Percentiles rank a stretch among this genome's conserved stretches.
These are phyloP conservation scores for Perca flavescens DNA, from an alignment of 2,113 vertebrate genomes.

Conservation along the genomic window DNA sequence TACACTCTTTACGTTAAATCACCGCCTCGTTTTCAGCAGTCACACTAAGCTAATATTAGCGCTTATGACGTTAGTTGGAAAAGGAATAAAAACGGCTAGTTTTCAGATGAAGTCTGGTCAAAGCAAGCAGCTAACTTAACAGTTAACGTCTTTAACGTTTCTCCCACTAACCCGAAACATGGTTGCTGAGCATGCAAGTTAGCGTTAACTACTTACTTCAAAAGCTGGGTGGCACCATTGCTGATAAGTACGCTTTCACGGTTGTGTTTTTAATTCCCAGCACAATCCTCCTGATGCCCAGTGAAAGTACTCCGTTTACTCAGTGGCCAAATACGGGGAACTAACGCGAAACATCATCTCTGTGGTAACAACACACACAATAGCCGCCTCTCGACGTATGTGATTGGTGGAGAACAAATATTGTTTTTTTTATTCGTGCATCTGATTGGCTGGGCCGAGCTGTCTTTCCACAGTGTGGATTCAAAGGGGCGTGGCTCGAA, in stretches of 20 bases:
- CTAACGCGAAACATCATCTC: constrained; percentile 68
- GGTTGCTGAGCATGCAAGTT: too few species aligned
- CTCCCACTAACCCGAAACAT: too few species aligned
- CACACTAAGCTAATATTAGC: neutral
- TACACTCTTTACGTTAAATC: neutral
- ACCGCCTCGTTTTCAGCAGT: neutral
- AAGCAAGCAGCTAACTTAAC: constrained; percentile 15
- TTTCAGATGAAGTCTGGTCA: constrained; percentile 7
- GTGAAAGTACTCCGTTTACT: constrained; percentile 44
- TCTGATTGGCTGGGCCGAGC: constrained; percentile 57
- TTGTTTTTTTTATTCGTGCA: rapidly evolving
- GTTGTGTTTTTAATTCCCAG: constrained; percentile 20
- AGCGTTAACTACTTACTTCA: constrained; percentile 38
- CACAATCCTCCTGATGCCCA: neutral
- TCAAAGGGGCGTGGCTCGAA: constrained; percentile 29
- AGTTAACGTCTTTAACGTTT: neutral
- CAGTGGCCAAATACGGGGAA: neutral
- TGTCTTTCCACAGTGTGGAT: neutral
- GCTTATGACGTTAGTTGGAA: neutral
- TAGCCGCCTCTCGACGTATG: constrained; percentile 24
- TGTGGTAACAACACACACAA: constrained; percentile 64
- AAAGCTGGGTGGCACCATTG: constrained; percentile 23
- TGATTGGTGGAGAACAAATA: constrained; percentile 62
- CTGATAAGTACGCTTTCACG: neutral
- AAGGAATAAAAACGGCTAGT: neutral